Evolutionary conservation across 2,113 vertebrate species (phyloP).

Genomic region (Vanacampus margaritifer): DNA sequence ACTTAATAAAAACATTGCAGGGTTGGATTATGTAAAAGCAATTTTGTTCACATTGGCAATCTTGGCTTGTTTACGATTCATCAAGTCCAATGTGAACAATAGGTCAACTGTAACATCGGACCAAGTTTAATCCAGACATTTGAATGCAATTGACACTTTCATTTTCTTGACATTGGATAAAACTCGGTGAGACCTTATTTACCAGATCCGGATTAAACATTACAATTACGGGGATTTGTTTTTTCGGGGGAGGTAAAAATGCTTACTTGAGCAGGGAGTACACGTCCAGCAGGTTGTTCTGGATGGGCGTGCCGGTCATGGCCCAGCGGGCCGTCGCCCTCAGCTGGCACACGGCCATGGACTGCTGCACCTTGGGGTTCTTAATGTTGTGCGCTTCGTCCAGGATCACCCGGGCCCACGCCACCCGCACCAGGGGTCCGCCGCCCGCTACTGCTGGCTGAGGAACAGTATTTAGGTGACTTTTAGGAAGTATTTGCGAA

Average conservation of each 20-base stretch:
- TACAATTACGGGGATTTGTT: neutral
- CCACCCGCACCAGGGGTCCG: constrained; percentile 76
- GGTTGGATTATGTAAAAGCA: no score
- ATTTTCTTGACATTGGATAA: no score
- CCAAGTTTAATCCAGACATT: no score
- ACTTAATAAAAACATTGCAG: no score
- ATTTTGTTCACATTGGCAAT: no score
- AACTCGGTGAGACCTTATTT: no score
- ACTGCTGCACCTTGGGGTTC: constrained; percentile 89
- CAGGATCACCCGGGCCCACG: constrained; percentile 86
- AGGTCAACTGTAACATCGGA: neutral
- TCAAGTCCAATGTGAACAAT: neutral
- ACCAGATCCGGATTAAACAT: no score
- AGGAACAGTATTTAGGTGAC: no score
- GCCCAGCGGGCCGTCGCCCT: constrained; percentile 85
- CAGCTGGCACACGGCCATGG: constrained; percentile 85
- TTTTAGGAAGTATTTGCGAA: no score
- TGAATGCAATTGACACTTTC: no score
- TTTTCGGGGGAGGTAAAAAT: neutral
- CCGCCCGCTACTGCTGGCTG: constrained; percentile 28
- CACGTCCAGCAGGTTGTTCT: constrained; percentile 96
- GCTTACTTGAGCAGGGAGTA: constrained; percentile 91
- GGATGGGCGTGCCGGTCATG: constrained; percentile 92
- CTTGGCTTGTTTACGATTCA: no score
- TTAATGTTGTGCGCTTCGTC: constrained; percentile 96